Percentiles rank a stretch among this genome's conserved stretches.
Evolutionary conservation across 1,140 invertebrate species (phyloP).

Genomic region (Chironomus striatipennis): DNA sequence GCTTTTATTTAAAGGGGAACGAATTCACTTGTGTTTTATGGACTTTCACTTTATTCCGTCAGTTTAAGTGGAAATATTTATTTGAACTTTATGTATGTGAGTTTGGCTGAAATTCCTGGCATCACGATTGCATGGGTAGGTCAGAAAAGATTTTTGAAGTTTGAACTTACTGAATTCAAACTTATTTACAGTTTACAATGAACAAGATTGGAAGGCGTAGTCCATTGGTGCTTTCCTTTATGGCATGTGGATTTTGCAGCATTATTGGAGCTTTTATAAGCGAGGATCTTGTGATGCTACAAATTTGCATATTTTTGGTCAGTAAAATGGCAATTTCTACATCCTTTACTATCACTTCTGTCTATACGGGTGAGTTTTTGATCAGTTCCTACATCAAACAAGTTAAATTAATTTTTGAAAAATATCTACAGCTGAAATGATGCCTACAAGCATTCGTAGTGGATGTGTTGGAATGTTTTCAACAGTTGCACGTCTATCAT

Average conservation of each 20-base stretch:
- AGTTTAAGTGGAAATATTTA: slow-evolving; percentile 59
- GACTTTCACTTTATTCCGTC: slow-evolving; percentile 58
- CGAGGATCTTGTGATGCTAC: slow-evolving; percentile 40
- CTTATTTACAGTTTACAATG: slow-evolving; percentile 38
- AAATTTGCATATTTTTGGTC: slow-evolving; percentile 48
- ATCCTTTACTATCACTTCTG: slow-evolving; percentile 51
- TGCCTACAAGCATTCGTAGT: slow-evolving; percentile 48
- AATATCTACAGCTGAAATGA: slow-evolving; percentile 45
- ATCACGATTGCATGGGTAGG: slow-evolving; percentile 38
- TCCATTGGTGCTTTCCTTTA: slow-evolving; percentile 43
- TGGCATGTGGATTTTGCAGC: slow-evolving; percentile 49
- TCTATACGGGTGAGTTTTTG: slow-evolving; percentile 42
- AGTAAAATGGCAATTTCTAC: slow-evolving; percentile 56
- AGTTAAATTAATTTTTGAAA: too few relatives aligned
- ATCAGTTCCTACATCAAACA: too few relatives aligned
- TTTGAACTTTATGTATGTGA: slow-evolving; percentile 48
- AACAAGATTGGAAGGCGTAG: slow-evolving; percentile 45
- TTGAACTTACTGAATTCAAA: too few relatives aligned
- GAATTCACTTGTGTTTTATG: slow-evolving; percentile 63
- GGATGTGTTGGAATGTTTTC: slow-evolving; percentile 50
- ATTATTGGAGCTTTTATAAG: slow-evolving; percentile 35
- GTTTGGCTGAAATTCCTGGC: slow-evolving; percentile 51
- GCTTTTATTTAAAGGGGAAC: slow-evolving; percentile 31
- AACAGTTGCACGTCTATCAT: slow-evolving; percentile 49
- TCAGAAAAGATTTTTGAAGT: too few relatives aligned